Conservation (phyloP, 2,888 invertebrate genomes). For the Lasius platythorax region DNA sequence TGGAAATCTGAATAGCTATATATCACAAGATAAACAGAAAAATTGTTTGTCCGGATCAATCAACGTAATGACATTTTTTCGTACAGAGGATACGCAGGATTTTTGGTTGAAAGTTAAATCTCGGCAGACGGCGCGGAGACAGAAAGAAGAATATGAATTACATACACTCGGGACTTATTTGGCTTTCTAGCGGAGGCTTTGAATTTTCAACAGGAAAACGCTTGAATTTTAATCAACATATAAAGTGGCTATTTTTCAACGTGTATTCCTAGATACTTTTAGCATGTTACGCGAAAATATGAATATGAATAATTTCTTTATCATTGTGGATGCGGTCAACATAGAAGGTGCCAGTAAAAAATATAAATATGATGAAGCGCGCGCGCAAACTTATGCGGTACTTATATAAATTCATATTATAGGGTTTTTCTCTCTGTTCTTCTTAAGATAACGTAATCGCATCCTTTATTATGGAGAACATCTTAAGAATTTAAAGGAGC, state of each 20-base stretch:
- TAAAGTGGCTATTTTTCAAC: constrained; percentile 56
- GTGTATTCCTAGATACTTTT: constrained; percentile 47
- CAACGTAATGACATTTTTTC: constrained; percentile 22
- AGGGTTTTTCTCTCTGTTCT: background rate
- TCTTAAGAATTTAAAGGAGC: constrained; percentile 63
- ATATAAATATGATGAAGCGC: constrained; percentile 24
- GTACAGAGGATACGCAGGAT: background rate
- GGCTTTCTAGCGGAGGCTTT: constrained; percentile 38
- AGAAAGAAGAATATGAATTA: constrained; percentile 53
- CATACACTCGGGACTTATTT: constrained; percentile 41
- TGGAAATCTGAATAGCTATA: background rate
- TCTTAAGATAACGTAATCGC: constrained; percentile 55
- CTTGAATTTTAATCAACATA: constrained; percentile 57
- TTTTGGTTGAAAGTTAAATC: constrained; percentile 49
- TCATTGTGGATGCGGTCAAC: constrained; percentile 11
- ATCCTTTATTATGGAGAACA: constrained; percentile 58
- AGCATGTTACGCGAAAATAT: constrained; percentile 41
- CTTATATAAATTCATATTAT: constrained; percentile 33
- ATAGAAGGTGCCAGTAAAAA: constrained; percentile 19
- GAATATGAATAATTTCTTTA: constrained; percentile 55
- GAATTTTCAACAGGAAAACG: constrained; percentile 53
- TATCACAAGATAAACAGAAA: background rate
- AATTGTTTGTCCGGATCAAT: background rate
- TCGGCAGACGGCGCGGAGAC: constrained; percentile 43
- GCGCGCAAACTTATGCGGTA: background rate